A percentile compares a stretch with the other conserved stretches of the same genome.
Conservation (phyloP, 2,797 vertebrate species). For the Acomys russatus region DNA sequence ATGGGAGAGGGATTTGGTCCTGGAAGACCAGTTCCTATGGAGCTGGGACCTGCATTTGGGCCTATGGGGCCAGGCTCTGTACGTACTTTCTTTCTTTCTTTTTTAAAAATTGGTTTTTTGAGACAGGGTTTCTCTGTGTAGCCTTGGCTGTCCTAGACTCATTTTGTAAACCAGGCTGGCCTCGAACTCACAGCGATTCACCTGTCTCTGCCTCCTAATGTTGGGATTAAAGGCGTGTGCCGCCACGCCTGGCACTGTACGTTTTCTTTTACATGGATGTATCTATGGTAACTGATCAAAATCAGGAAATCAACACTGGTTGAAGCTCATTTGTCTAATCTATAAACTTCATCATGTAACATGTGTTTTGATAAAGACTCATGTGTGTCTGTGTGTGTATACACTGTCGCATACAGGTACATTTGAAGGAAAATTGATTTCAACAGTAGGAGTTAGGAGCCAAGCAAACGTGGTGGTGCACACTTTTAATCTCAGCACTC, state of each 20-base stretch:
- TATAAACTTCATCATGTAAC: neutral
- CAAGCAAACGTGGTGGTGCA: neutral
- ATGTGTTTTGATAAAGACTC: neutral
- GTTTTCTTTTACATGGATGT: neutral
- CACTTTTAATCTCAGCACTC: neutral
- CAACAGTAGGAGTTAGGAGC: neutral
- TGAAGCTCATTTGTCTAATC: neutral
- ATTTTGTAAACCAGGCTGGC: too few species aligned
- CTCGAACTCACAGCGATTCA: too few species aligned
- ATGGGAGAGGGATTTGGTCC: constrained; percentile 79
- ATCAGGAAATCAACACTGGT: neutral
- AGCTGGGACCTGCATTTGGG: constrained; percentile 72
- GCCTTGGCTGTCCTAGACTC: too few species aligned
- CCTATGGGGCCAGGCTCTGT: constrained; percentile 75
- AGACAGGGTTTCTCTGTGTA: too few species aligned
- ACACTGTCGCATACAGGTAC: neutral
- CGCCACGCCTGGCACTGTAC: too few species aligned
- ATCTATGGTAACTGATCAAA: neutral
- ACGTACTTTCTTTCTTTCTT: too few species aligned
- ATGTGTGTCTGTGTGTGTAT: neutral
- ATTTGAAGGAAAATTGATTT: neutral
- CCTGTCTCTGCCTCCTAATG: too few species aligned
- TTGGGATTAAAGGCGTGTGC: too few species aligned
- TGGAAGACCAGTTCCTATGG: constrained; percentile 76
- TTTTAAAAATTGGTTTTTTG: too few species aligned